Conservation (phyloP, 2,888 invertebrate genomes). For the Agriopis leucophaearia region DNA sequence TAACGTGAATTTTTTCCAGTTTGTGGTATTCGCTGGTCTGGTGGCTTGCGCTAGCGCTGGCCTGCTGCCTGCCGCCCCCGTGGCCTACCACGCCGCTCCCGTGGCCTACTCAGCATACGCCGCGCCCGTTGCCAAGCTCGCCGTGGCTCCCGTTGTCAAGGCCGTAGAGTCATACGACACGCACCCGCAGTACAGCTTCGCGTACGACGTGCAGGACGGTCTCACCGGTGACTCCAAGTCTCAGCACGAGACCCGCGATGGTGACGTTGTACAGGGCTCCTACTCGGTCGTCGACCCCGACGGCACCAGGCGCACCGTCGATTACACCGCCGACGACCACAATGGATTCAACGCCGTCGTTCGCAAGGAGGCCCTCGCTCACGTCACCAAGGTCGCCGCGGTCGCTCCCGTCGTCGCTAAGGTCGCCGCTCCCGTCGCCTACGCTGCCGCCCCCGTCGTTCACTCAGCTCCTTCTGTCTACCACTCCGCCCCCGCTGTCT, state of each 20-base stretch:
- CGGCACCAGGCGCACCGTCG: conserved; percentile 80
- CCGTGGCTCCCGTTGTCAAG: conserved; percentile 46
- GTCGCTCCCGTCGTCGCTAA: conserved; percentile 59
- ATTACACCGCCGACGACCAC: conserved; percentile 80
- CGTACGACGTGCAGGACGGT: conserved; percentile 76
- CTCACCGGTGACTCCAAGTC: conserved; percentile 78
- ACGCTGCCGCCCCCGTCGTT: conserved; percentile 74
- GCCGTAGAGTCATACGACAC: conserved; percentile 61
- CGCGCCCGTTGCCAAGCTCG: conserved; percentile 53
- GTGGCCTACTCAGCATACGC: conserved; percentile 56
- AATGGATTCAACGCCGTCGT: conserved; percentile 84
- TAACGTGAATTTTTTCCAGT: conserved; percentile 35
- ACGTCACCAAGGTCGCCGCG: conserved; percentile 60
- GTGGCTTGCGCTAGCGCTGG: conserved; percentile 51
- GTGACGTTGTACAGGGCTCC: conserved; percentile 80
- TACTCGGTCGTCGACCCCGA: conserved; percentile 82
- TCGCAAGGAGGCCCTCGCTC: conserved; percentile 70
- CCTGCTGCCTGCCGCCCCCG: conserved; percentile 55
- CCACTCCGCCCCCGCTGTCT: conserved; percentile 9
- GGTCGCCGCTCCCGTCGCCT: conserved; percentile 59
- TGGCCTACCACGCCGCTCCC: conserved; percentile 71
- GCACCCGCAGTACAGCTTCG: conserved; percentile 72
- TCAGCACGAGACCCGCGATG: conserved; percentile 79
- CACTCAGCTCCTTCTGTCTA: conserved; percentile 48
- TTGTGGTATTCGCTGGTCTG: conserved; percentile 49